These are phyloP conservation scores for Erannis defoliaria DNA, from an alignment of 2,888 invertebrate genomes.

Conservation along the genomic window DNA sequence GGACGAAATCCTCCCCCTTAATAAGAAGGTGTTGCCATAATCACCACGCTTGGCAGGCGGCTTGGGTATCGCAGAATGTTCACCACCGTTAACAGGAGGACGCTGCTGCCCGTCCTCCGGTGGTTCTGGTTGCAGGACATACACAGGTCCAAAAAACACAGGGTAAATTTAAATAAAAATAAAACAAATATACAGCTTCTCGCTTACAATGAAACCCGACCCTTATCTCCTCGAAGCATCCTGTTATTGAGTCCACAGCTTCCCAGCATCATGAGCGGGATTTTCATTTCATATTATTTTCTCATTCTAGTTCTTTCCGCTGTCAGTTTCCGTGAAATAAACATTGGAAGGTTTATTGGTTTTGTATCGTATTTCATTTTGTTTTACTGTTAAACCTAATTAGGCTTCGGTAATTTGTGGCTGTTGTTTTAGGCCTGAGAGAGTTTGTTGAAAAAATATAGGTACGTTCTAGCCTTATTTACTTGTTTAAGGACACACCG, in stretches of 20 bases:
- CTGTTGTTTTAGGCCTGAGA: conserved; percentile 11
- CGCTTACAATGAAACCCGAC: background rate
- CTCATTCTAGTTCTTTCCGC: conserved; percentile 20
- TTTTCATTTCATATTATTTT: conserved; percentile 35
- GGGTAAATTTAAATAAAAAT: background rate
- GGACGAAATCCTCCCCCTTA: no score
- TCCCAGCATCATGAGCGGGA: conserved; percentile 18
- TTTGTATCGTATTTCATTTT: conserved; percentile 15
- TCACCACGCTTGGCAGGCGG: no score
- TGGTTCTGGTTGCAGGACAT: no score
- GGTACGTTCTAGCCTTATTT: background rate
- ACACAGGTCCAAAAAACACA: no score
- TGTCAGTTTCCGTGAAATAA: conserved; percentile 21
- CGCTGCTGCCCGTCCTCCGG: no score
- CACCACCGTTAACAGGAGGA: no score
- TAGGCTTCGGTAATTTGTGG: conserved; percentile 3
- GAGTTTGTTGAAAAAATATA: background rate
- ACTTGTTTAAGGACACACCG: no score
- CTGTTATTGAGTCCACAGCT: conserved; percentile 29
- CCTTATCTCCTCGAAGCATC: conserved; percentile 15
- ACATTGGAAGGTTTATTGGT: conserved; percentile 29
- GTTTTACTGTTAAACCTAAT: conserved; percentile 12
- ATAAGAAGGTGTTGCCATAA: no score
- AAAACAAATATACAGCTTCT: background rate
- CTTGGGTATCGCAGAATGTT: no score